Base-by-base conservation (phyloP, 2,888 invertebrate genomes). In the Lapara coniferarum region DNA sequence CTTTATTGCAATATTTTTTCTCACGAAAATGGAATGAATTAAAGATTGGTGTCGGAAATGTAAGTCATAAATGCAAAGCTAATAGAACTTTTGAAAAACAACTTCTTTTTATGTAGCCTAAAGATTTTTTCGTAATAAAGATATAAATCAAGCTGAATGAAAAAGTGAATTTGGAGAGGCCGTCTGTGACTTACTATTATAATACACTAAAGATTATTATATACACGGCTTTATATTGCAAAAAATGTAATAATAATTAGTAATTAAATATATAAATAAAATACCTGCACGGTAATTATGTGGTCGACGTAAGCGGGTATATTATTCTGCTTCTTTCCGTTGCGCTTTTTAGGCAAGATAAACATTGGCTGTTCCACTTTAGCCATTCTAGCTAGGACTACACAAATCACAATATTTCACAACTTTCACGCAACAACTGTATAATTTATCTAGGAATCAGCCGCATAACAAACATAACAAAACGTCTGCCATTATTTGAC, bases 251-350 rank as follows among this genome's bases (percentile, higher is more conserved):
- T 25, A 66, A n/a, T 13, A 56, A 14, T 44, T 2, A 16, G 46
- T 37, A 25, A 56, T 10, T 16, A 56, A 46, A 57, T 6, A 44
- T 37, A 12, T 14, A 59, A 71, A 70, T 12, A 59, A 80, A 77
- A 72, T 78, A 95, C 95, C 92, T 95, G 95, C 59, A 95, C 94
- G 73, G 93, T 93, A 74, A 95, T 95, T 71, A 95, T 95, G 79
- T 95, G 95, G 78, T 95, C 95, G 68, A 95, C 95, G 89, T 95
- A 95, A 79, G 94, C 94, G 72, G 90, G 87, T 75, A 90, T 89
- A 46, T 89, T 80, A 75, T 91, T 94, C 76, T 87, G 89, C 79
- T 94, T 90, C 85, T 95, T 95, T 73, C 94, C 95, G 79, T 94
- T 93, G 83, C 95, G 84, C 90, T 95, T 94, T 89, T 95, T 87